These are phyloP conservation scores for Macaria liturata DNA, from an alignment of 2,888 invertebrate species.

Conservation along the genomic window DNA sequence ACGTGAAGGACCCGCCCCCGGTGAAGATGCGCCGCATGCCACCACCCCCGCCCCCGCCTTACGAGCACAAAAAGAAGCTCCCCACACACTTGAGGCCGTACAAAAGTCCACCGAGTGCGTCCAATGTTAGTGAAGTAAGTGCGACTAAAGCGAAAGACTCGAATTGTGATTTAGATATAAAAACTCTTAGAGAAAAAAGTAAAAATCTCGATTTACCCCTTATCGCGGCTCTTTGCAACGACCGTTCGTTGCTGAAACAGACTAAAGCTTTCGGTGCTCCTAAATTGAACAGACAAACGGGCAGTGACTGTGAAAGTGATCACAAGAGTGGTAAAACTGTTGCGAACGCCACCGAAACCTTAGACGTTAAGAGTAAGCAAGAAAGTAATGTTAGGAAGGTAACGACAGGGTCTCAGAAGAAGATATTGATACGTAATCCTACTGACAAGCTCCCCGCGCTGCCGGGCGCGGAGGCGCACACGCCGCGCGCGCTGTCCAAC, in stretches of 20 bases:
- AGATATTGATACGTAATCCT: conserved; percentile 85
- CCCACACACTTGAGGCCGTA: conserved; percentile 78
- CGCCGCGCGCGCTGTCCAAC: conserved; percentile 86
- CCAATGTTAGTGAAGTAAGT: conserved; percentile 56
- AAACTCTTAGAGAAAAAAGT: conserved; percentile 93
- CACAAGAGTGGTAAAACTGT: conserved; percentile 69
- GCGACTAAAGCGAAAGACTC: conserved; percentile 66
- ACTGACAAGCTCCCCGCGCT: conserved; percentile 89
- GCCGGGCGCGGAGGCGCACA: conserved; percentile 78
- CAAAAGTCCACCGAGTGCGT: conserved; percentile 49
- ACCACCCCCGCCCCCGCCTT: conserved; percentile 81
- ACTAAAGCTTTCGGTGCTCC: conserved; percentile 93
- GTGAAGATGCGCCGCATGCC: conserved; percentile 81
- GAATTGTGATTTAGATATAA: conserved; percentile 87
- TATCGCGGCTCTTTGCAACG: conserved; percentile 96
- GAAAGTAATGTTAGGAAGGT: conserved; percentile 85
- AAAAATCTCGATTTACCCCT: conserved; percentile 95
- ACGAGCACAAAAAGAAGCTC: conserved; percentile 78
- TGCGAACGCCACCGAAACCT: conserved; percentile 72
- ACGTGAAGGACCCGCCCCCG: conserved; percentile 76
- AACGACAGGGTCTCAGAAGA: conserved; percentile 84
- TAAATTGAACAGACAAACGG: conserved; percentile 78
- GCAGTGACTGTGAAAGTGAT: conserved; percentile 75
- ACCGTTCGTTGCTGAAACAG: conserved; percentile 93
- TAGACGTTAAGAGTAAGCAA: conserved; percentile 73